Conservation (phyloP, 2,113 vertebrate species). For the Perca fluviatilis region DNA sequence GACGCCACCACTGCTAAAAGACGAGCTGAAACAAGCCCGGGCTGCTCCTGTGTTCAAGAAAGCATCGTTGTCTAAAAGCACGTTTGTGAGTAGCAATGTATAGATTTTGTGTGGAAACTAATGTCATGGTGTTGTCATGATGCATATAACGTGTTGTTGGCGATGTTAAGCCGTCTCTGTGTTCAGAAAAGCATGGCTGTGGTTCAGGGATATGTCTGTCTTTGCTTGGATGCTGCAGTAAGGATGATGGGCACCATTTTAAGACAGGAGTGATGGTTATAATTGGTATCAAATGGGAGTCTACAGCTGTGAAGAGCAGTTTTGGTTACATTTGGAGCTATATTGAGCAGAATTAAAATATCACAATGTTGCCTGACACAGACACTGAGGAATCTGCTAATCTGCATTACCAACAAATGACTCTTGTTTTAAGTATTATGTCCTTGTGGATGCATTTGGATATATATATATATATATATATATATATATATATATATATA, state of each 20-base stretch:
- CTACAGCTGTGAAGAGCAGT: constrained; percentile 18
- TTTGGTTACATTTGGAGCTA: constrained; percentile 20
- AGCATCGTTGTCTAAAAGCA: constrained; percentile 27
- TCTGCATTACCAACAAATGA: background rate
- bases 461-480: background rate
- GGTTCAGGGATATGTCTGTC: constrained; percentile 45
- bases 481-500: background rate
- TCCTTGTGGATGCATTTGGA: background rate
- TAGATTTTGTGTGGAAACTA: constrained; percentile 20
- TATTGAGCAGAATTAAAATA: constrained; percentile 6
- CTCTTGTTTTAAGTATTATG: background rate
- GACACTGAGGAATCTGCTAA: background rate
- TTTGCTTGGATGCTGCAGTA: constrained; percentile 66
- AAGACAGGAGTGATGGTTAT: constrained; percentile 56
- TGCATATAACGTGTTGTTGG: constrained; percentile 1
- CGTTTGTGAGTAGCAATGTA: constrained; percentile 59
- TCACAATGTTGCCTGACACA: background rate
- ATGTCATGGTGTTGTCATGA: constrained; percentile 22
- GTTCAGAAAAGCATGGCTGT: constrained; percentile 33
- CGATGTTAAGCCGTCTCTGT: background rate
- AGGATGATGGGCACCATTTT: constrained; percentile 75
- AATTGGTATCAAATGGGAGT: constrained; percentile 59
- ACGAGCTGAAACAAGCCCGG: constrained; percentile 41
- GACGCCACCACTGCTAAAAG: constrained; percentile 63
- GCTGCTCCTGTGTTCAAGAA: constrained; percentile 16